phyloP scores from a whole-genome alignment of 2,797 vertebrate genomes.

The Phoeniculus purpureus region DNA sequence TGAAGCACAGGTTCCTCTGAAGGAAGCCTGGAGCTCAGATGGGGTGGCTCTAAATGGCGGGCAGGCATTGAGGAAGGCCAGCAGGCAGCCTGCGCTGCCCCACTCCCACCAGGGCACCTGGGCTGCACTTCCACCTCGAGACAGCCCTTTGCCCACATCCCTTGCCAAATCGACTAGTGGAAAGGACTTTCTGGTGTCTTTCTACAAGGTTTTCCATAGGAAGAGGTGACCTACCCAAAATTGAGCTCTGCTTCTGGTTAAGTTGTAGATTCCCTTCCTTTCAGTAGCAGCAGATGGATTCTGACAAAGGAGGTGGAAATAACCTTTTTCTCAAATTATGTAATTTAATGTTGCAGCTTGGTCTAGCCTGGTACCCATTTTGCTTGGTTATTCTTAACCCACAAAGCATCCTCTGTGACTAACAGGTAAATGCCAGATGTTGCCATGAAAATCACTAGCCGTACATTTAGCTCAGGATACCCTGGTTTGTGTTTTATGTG shows the following conservation, averaged over 20 bases:
- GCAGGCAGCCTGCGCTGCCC: neutral
- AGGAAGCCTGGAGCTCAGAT: neutral
- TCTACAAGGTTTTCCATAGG: neutral
- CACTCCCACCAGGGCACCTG: accelerated
- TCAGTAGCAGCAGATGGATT: neutral
- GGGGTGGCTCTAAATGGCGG: neutral
- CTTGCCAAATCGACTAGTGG: neutral
- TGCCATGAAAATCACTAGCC: neutral
- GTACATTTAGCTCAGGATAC: accelerated
- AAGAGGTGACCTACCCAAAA: neutral
- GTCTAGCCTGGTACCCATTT: neutral
- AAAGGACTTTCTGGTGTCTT: neutral
- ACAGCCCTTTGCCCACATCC: neutral
- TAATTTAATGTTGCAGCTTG: neutral
- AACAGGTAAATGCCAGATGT: neutral
- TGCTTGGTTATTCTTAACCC: neutral
- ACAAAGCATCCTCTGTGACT: neutral
- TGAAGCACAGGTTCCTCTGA: neutral
- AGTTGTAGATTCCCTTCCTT: neutral
- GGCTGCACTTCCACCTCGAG: accelerated
- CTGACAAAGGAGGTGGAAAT: neutral
- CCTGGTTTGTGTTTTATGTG: neutral
- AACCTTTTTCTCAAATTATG: neutral
- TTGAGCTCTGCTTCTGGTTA: neutral
- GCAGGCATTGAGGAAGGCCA: accelerated